These are phyloP conservation scores for Erebia aethiops DNA, from an alignment of 2,888 invertebrate genomes.

Conservation along the genomic window DNA sequence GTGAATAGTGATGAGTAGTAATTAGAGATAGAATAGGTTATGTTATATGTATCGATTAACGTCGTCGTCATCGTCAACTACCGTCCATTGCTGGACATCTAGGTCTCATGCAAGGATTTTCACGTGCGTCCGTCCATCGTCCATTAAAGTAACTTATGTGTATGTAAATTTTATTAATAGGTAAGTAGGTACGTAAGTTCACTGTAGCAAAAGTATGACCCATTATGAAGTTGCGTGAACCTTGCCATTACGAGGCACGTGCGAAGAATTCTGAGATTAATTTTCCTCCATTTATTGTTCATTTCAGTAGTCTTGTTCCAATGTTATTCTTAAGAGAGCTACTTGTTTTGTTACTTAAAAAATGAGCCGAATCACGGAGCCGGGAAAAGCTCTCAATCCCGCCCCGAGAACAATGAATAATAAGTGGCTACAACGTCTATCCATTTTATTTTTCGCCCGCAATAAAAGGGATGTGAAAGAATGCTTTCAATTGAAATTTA, in stretches of 20 bases:
- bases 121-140: too few species aligned
- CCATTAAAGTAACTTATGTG: too few species aligned
- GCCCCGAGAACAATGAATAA: constrained; percentile 75
- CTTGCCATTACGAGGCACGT: constrained; percentile 46
- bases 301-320: constrained; percentile 50
- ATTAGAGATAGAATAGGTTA: too few species aligned
- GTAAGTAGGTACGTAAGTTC: not conserved
- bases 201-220: not conserved
- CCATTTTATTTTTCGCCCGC: constrained; percentile 76
- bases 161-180: not conserved
- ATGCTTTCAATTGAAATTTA: constrained; percentile 77
- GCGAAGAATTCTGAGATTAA: constrained; percentile 40
- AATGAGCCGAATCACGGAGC: constrained; percentile 75
- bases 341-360: constrained; percentile 77
- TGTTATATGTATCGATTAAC: too few species aligned
- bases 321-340: constrained; percentile 57
- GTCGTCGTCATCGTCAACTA: too few species aligned
- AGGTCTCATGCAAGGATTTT: too few species aligned
- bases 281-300: constrained; percentile 45
- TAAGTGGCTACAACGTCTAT: constrained; percentile 75
- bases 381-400: constrained; percentile 63
- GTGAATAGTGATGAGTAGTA: too few species aligned
- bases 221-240: constrained; percentile 33
- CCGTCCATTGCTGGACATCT: too few species aligned
- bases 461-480: constrained; percentile 65